Evolutionary conservation across 2,797 vertebrate species (phyloP), one percentile per base, ranked within the genome.

Genomic region (Oreochromis mossambicus): DNA sequence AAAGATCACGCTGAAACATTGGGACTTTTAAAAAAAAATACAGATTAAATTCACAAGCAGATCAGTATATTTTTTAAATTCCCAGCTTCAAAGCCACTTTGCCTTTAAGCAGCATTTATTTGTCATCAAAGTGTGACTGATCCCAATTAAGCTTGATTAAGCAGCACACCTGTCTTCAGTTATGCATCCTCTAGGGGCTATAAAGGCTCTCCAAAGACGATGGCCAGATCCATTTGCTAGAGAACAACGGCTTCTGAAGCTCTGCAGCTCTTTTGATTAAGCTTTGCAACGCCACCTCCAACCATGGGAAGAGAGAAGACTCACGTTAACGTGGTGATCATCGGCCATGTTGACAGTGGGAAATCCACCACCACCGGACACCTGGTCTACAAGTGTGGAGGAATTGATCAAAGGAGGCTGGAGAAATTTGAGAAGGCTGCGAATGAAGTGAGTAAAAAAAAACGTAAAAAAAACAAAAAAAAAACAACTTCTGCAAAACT

Each of bases 341-440:
- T 97, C 2, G 97, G 97, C 21, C 97, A 97, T 2, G 97, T 97
- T 1, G 97, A 97, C 90, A 97, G 97, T 3, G 97, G 97, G 1
- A 97, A 97, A 82, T 97, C 97, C 0, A 97, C 97, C 73, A 97
- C 96, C 32, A 97, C 97, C 0, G 97, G 97, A 5, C 97, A 97
- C 80, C 94, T 97, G 0, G 91, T 97, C 58, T 97, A 97, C 85
- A 97, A 97, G 58, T 97, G 97, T 84, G 97, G 97, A 0, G 97
- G 97, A 8, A 90, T 97, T 4, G 97, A 97, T 7, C 96, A 95
- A 9, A 91, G 97, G 13, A 94, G 91, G 13, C 87, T 97, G 61
- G 97, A 97, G 83, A 97, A 97, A 86, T 96, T 97, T 84, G 97
- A 97, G 91, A 97, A 96, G 29, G 95, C 95, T 63, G 93, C 97